A percentile compares a stretch with the other conserved stretches of the same genome.
phyloP scores from a whole-genome alignment of 2,888 invertebrate species.

The Lepetodrilus schrolli region DNA sequence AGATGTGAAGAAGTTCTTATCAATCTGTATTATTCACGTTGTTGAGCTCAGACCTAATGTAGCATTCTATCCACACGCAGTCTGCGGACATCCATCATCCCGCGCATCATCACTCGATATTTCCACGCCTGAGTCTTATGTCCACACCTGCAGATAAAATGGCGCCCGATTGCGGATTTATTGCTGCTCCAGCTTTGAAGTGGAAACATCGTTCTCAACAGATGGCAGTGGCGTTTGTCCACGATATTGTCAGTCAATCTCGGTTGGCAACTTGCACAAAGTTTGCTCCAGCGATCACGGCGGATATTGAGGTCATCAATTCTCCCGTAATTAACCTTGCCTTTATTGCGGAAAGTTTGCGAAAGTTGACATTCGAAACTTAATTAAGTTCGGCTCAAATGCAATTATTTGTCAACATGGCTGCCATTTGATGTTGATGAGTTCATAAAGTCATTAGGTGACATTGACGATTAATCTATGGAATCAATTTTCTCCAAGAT shows the following conservation, averaged over 20 bases:
- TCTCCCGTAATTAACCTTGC: background rate
- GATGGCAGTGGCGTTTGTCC: too few species aligned
- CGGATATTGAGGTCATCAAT: background rate
- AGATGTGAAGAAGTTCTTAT: background rate
- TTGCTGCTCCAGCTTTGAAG: background rate
- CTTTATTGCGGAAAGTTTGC: background rate
- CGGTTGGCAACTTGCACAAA: background rate
- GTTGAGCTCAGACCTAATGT: too few species aligned
- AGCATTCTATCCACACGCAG: background rate
- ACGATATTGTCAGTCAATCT: too few species aligned
- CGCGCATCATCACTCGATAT: background rate
- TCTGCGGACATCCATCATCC: background rate
- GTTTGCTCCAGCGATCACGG: background rate
- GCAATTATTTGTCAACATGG: too few species aligned
- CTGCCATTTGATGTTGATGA: too few species aligned
- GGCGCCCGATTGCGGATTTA: background rate
- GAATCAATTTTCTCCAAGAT: too few species aligned
- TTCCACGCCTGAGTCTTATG: background rate
- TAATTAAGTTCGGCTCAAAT: too few species aligned
- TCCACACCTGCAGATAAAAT: background rate
- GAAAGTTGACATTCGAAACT: background rate
- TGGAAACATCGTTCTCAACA: background rate
- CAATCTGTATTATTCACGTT: too few species aligned
- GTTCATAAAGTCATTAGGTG: too few species aligned
- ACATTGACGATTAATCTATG: too few species aligned